A percentile compares a stretch with the other conserved stretches of the same genome.
phyloP scores from a whole-genome alignment of 2,888 invertebrate species.

The Lypha dubia region DNA sequence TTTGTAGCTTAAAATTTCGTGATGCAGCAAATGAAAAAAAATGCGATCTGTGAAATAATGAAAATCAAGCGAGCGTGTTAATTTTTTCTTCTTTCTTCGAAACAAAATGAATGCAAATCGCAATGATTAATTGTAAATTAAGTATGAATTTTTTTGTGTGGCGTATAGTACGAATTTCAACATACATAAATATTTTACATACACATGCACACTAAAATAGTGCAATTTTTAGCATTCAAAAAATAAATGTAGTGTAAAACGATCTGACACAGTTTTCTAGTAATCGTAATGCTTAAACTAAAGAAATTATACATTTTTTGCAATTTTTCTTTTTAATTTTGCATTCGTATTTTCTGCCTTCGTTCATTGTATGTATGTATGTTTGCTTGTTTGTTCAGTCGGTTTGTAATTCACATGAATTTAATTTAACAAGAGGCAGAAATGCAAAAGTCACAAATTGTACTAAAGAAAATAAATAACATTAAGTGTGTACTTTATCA shows the following conservation, averaged over 20 bases:
- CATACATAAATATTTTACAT: neutral
- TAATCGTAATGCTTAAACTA: slow-evolving; percentile 52
- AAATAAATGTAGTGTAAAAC: slow-evolving; percentile 61
- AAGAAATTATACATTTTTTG: slow-evolving; percentile 29
- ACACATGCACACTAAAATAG: slow-evolving; percentile 6
- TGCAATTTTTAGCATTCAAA: slow-evolving; percentile 45
- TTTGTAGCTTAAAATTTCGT: slow-evolving; percentile 30
- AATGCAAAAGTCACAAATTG: slow-evolving; percentile 22
- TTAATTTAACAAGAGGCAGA: slow-evolving; percentile 48
- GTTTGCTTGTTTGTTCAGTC: neutral
- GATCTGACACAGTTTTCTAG: slow-evolving; percentile 63
- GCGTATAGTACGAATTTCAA: slow-evolving; percentile 39
- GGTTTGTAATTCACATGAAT: slow-evolving; percentile 42
- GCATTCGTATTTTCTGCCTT: neutral
- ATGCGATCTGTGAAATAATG: slow-evolving; percentile 16
- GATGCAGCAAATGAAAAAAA: slow-evolving; percentile 43
- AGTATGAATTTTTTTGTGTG: slow-evolving; percentile 37
- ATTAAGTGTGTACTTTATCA: neutral
- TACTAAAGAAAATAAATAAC: slow-evolving; percentile 6
- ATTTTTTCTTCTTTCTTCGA: slow-evolving; percentile 37
- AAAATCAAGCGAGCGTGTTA: slow-evolving; percentile 21
- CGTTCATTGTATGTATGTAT: neutral
- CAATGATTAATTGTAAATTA: slow-evolving; percentile 66
- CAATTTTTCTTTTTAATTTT: slow-evolving; percentile 19
- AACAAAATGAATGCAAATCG: slow-evolving; percentile 57